Base-by-base conservation (phyloP, 2,888 invertebrate genomes). In the Bembecia ichneumoniformis region DNA sequence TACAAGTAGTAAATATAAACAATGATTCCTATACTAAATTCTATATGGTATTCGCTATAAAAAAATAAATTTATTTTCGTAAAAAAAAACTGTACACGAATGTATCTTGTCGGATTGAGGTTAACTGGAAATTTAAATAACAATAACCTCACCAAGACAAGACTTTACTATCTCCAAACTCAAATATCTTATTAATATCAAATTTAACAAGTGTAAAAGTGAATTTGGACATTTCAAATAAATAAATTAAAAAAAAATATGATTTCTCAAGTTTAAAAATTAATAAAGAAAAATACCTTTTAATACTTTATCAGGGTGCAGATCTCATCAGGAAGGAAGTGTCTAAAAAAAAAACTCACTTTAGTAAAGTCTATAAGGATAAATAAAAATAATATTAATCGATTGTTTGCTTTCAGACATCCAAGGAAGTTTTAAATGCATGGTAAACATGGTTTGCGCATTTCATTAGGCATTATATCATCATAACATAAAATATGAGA, bases 361-460 rank as follows among this genome's bases (percentile, higher is more conserved):
- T 28, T 28, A 28, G 28, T 7, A 20, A 28, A 28, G 28, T 9
- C 20, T 7, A 28, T 1, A 28, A 28, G 9, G 9, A 5, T 28
- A 9, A 28, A 28, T 28, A 28, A 28, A 28, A 28, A 9, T 28
- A n/a, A n/a, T 9, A 28, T 9, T 9, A 28, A 2, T 9, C 0
- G 9, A 28, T 20, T 2, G 9, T 28, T 40, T 40, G 4, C n/a
- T 49, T 52, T 86, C 87, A 87, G 87, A 84, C 87, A 87, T 87
- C 87, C 87, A 87, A 87, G 87, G 86, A 87, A 87, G 87, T 84
- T 82, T 72, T 66, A 80, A 78, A 84, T 84, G 84, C 81, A 72
- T 86, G 80, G 84, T 87, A 87, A 87, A 84, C 87, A 87, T 55
- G 80, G 82, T 84, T 40, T 86, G 82, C 86, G 79, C 87, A 76